Evolutionary conservation across 2,888 invertebrate genomes (phyloP), one percentile per base, ranked within the genome.

Genomic region (Harpalus rubripes): DNA sequence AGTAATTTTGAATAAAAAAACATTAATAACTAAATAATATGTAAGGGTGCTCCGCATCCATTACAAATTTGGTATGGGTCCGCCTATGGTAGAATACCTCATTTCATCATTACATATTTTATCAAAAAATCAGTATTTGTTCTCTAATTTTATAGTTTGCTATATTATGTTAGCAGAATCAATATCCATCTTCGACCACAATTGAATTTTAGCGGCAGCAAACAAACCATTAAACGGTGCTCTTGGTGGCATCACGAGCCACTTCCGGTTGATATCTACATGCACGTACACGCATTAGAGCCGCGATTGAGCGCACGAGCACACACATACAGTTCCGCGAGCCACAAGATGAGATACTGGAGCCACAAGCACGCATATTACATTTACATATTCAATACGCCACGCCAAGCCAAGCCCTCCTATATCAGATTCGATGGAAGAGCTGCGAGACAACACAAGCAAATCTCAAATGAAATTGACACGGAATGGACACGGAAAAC

Each of bases 301-400:
- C 63, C 63, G 18, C 63, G 63, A 63, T 18, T 63, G 63, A 63
- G 26, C 63, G n/a, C 68, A 68, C 68, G 26, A 63, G 10, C 63
- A 63, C 26, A 32, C 65, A 68, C 39, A 15, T n/a, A 68, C 7
- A 39, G 32, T 68, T 68, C 68, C 68, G 68, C 68, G 63, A 41
- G 52, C 74, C 74, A 16, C 74, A 74, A 74, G 74, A 74, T 74
- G 74, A 74, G 52, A 74, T 74, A 74, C 74, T 52, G 74, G 44
- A 16, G 52, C 74, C 74, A 74, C 52, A 74, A 74, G 18, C 52
- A 74, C 74, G 74, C 74, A 74, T 74, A 74, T 74, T 74, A 56
- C 74, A 74, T 74, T 74, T 74, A 22, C 74, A 74, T 74, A 74
- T 74, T 74, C 26, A 74, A 56, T 74, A 74, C 74, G 39, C 68